Percentiles rank a stretch among this genome's conserved stretches.
Conservation (phyloP, 2,797 vertebrate species). For the Pogoniulus pusillus region DNA sequence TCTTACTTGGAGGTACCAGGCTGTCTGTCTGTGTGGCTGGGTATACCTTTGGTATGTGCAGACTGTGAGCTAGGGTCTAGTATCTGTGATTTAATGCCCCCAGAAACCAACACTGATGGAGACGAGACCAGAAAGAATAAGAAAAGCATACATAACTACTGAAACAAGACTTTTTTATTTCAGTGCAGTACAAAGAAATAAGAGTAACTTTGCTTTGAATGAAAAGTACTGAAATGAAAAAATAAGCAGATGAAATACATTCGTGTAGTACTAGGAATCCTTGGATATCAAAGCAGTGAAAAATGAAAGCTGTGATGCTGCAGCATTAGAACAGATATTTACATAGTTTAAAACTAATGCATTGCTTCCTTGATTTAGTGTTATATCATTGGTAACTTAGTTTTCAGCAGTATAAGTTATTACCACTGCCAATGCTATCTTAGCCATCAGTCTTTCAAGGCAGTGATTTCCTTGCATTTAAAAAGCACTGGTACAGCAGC, state of each 20-base stretch:
- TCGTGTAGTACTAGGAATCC: slow-evolving; percentile 34
- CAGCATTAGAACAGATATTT: slow-evolving; percentile 58
- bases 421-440: neutral
- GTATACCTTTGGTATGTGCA: neutral
- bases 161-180: slow-evolving; percentile 69
- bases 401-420: slow-evolving; percentile 8
- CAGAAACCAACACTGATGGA: neutral
- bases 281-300: slow-evolving; percentile 56
- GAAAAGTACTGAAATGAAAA: slow-evolving; percentile 41
- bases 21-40: neutral
- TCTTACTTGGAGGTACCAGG: neutral
- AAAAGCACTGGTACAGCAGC: neutral
- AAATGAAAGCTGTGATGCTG: neutral
- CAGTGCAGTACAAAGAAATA: slow-evolving; percentile 68
- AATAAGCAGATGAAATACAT: slow-evolving; percentile 33
- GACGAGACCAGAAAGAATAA: neutral
- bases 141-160: slow-evolving; percentile 16
- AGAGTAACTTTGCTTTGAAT: slow-evolving; percentile 24
- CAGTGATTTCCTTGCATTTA: neutral
- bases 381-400: slow-evolving; percentile 13
- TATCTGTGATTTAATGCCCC: neutral
- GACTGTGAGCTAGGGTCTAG: neutral
- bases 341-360: slow-evolving; percentile 32
- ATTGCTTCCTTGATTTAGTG: slow-evolving; percentile 15
- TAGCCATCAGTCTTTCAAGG: neutral